phyloP scores from a whole-genome alignment of 2,888 invertebrate genomes.

The Coremacera marginata region DNA sequence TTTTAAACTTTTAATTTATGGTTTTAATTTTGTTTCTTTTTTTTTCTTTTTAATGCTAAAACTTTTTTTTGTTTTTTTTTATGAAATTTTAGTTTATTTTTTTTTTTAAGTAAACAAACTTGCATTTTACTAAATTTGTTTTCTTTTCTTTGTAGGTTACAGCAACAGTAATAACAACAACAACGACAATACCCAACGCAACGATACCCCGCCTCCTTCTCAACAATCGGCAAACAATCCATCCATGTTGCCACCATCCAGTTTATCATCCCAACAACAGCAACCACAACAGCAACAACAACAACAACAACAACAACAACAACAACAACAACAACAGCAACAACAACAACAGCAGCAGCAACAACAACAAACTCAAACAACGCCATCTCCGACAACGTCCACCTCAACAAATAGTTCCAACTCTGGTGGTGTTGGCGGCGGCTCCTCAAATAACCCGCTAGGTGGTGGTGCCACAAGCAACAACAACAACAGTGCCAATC shows the following conservation, averaged over 20 bases:
- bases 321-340: constrained; percentile 53
- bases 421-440: constrained; percentile 59
- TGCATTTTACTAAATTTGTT: constrained; percentile 18
- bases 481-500: constrained; percentile 63
- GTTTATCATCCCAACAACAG: constrained; percentile 47
- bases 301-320: constrained; percentile 57
- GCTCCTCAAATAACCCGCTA: constrained; percentile 50
- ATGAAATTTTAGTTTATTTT: no score
- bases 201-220: constrained; percentile 65
- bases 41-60: no score
- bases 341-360: constrained; percentile 57
- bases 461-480: constrained; percentile 54
- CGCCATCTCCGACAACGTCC: constrained; percentile 51
- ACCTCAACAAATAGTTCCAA: constrained; percentile 46
- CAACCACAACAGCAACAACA: constrained; percentile 48
- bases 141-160: constrained; percentile 58
- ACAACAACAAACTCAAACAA: constrained; percentile 62
- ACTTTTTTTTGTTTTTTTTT: no score
- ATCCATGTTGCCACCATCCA: constrained; percentile 53
- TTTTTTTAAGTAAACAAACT: no score
- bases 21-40: no score
- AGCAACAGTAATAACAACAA: constrained; percentile 42
- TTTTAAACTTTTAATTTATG: no score
- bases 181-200: constrained; percentile 60
- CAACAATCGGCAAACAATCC: constrained; percentile 47